Conservation (phyloP, 2,888 invertebrate genomes). For the Thelaira solivaga region DNA sequence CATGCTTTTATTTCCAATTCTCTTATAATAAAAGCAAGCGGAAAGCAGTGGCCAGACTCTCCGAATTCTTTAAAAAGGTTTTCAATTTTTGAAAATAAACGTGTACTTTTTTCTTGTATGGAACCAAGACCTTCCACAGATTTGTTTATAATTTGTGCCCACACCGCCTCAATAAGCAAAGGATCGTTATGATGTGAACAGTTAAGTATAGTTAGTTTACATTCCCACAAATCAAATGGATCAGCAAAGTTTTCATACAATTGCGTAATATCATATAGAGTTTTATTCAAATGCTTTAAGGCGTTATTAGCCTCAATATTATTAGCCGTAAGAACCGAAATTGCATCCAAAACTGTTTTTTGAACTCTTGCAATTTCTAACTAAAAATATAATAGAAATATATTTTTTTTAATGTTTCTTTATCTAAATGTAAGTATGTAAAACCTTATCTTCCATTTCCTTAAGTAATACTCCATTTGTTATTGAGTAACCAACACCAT, state of each 20-base stretch:
- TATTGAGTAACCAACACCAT: conserved; percentile 84
- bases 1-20: conserved; percentile 88
- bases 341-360: conserved; percentile 83
- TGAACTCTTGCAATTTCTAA: conserved; percentile 92
- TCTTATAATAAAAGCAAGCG: conserved; percentile 89
- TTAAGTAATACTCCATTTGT: conserved; percentile 87
- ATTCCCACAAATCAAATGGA: conserved; percentile 92
- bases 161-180: conserved; percentile 91
- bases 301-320: conserved; percentile 81
- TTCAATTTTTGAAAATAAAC: conserved; percentile 87
- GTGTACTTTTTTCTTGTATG: conserved; percentile 80
- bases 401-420: background rate
- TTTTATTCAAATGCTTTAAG: conserved; percentile 85
- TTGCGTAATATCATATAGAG: conserved; percentile 92
- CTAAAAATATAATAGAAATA: conserved; percentile 56
- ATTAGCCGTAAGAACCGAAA: conserved; percentile 77
- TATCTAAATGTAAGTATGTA: background rate
- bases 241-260: conserved; percentile 95
- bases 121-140: conserved; percentile 73
- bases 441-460: conserved; percentile 91
- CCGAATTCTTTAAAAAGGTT: conserved; percentile 87
- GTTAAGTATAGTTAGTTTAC: conserved; percentile 95
- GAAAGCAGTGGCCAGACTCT: conserved; percentile 91
- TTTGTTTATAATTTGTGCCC: conserved; percentile 86
- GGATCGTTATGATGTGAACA: conserved; percentile 95